Percentiles rank a stretch among this genome's conserved stretches.
Conservation (phyloP, 2,113 vertebrate genomes). For the Crotophaga sulcirostris region DNA sequence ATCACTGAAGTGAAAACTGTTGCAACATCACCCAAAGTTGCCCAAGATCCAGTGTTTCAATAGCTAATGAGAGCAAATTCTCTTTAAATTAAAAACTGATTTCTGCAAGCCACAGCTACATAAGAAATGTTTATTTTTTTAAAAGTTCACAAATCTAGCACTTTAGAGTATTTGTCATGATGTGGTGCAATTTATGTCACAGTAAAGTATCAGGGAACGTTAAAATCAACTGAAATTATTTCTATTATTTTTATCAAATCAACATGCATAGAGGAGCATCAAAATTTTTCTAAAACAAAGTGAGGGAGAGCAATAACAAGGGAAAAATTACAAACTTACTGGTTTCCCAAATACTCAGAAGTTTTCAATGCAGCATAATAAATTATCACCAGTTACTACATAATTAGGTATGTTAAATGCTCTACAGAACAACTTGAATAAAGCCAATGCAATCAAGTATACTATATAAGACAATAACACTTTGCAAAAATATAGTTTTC, state of each 20-base stretch:
- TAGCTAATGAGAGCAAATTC: background rate
- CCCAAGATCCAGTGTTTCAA: background rate
- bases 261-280: background rate
- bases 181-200: constrained; percentile 4
- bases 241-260: background rate
- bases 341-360: constrained; percentile 53
- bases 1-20: background rate
- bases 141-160: constrained; percentile 23
- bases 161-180: constrained; percentile 24
- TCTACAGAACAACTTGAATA: constrained; percentile 63
- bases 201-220: constrained; percentile 6
- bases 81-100: constrained; percentile 33
- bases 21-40: background rate
- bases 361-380: constrained; percentile 71
- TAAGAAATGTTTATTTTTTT: constrained; percentile 4
- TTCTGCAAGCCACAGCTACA: constrained; percentile 57
- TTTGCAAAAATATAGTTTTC: constrained; percentile 61
- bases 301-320: constrained; percentile 37
- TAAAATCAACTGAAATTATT: constrained; percentile 8
- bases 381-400: constrained; percentile 58
- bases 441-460: constrained; percentile 63
- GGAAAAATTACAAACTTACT: constrained; percentile 34
- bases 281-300: constrained; percentile 20
- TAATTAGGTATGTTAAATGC: constrained; percentile 65
- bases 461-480: constrained; percentile 55